Base-by-base conservation (phyloP, 2,888 invertebrate genomes). In the Cryptocephalus moraei region DNA sequence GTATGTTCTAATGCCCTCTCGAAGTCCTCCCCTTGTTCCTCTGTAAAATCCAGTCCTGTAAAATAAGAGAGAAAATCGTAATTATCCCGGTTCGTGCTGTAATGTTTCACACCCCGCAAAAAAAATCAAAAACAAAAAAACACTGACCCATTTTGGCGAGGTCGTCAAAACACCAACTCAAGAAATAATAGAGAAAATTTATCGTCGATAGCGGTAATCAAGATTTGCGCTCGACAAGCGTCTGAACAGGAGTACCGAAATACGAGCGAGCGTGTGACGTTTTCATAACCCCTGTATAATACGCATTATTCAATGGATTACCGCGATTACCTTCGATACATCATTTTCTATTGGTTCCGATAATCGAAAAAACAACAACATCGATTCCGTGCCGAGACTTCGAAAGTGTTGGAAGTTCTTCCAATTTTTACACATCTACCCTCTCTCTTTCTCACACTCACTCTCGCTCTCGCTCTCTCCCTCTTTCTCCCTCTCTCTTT, bases 1-100 rank as follows among this genome's bases (percentile, higher is more conserved):
- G 83, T 80, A 51, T 79, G 80, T 63, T 81, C 80, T 60, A 84
- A 78, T 54, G 84, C 84, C 60, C 79, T 77, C 71, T 84, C 84
- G 69, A 83, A 84, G 69, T 83, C 82, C 63, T 82, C 81, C 56
- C 82, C 82, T 75, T 81, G 81, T 59, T 73, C 74, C 65, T 81
- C 82, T 67, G 82, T 77, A 69, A 84, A 84, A 71, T 84, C 83
- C 73, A 83, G 75, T 73, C 83, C 83, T 83, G 73, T 59, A 75
- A 69, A 34, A 42, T 32, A 40, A 40, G 11, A 40, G 31, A 40
- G 11, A 36, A 36, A 12, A 36, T 36, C n/a, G 11, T 11, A 36
- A 36, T 36, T 36, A 11, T 36, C 38, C 11, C 12, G n/a, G 6
- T 36, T 36, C n/a, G 38, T 36, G 12, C 12, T 12, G 38, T 36